A percentile compares a stretch with the other conserved stretches of the same genome.
phyloP scores from a whole-genome alignment of 2,797 vertebrate species.

The Chloroceryle inda region DNA sequence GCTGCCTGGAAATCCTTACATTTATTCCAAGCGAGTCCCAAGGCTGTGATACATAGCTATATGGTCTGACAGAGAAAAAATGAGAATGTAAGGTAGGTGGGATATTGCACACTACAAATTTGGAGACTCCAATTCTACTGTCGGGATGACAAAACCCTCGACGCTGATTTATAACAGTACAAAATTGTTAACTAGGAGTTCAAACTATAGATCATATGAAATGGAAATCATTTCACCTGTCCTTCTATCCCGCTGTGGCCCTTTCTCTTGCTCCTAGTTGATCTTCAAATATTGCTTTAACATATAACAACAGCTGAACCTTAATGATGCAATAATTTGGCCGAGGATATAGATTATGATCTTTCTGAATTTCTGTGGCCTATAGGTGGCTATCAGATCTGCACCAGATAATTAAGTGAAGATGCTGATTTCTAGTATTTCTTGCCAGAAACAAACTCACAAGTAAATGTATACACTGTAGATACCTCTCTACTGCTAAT shows the following conservation, averaged over 20 bases:
- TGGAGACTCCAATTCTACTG: neutral
- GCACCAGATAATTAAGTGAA: neutral
- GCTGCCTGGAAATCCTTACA: neutral
- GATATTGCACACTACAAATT: neutral
- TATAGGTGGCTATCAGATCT: neutral
- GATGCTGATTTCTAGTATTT: neutral
- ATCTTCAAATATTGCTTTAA: neutral
- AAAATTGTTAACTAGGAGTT: neutral
- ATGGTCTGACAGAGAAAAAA: neutral
- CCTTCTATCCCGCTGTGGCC: neutral
- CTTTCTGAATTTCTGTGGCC: neutral
- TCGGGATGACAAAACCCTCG: neutral
- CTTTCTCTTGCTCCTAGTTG: neutral
- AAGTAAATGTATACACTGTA: too few relatives aligned
- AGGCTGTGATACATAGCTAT: neutral
- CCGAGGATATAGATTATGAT: neutral
- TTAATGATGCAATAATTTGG: neutral
- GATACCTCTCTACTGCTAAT: neutral
- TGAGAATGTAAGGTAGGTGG: neutral
- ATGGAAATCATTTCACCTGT: neutral
- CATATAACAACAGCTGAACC: neutral
- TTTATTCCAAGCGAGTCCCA: neutral
- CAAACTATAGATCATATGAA: neutral
- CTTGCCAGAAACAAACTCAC: neutral
- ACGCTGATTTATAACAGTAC: neutral